A percentile compares a stretch with the other conserved stretches of the same genome.
Conservation (phyloP, 2,113 vertebrate genomes). For the Genyomyrus donnyi region DNA sequence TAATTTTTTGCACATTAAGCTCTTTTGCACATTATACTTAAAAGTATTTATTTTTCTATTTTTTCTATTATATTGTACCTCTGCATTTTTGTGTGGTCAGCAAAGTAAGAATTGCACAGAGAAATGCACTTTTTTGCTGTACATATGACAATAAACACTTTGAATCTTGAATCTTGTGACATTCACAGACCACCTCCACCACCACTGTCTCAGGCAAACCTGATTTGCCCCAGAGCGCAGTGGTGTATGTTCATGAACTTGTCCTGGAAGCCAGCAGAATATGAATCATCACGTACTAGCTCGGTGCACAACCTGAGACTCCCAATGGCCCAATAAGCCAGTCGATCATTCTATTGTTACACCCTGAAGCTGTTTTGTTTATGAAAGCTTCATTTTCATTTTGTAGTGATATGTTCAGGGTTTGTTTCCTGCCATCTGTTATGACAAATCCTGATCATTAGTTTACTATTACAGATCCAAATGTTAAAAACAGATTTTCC, state of each 20-base stretch:
- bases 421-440: background rate
- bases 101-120: too few relatives aligned
- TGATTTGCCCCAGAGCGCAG: background rate
- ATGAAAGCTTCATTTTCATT: background rate
- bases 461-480: background rate
- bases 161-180: background rate
- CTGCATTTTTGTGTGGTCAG: too few relatives aligned
- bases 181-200: background rate
- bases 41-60: too few relatives aligned
- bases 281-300: background rate
- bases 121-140: too few relatives aligned
- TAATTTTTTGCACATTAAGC: too few relatives aligned
- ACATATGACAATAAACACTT: too few relatives aligned
- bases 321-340: background rate
- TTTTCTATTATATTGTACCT: too few relatives aligned
- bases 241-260: background rate
- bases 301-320: background rate
- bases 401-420: background rate
- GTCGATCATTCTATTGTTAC: background rate
- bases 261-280: background rate
- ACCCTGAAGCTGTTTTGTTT: background rate
- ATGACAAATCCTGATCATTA: background rate
- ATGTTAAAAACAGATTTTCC: background rate
- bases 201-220: background rate
- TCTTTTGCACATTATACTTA: too few relatives aligned